Percentiles rank a stretch among this genome's conserved stretches.
Evolutionary conservation across 2,113 vertebrate genomes (phyloP).

Genomic region (Apeltes quadracus): DNA sequence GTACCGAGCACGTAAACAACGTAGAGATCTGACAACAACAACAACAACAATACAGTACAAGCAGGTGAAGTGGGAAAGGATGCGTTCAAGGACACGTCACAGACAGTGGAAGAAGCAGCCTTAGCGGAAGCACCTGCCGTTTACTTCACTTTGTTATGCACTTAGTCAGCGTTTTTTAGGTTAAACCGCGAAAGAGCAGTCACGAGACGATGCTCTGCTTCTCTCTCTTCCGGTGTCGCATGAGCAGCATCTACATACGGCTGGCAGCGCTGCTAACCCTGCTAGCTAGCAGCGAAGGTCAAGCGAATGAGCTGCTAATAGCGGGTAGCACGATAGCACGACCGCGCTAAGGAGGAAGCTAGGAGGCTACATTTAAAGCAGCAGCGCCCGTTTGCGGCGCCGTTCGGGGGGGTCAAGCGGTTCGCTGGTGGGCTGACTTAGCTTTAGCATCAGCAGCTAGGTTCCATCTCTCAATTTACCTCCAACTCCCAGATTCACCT

Average conservation of each 20-base stretch:
- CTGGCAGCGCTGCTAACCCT: background rate
- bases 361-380: background rate
- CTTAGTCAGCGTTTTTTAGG: background rate
- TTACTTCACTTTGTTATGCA: background rate
- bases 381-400: no score
- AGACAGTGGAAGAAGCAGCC: background rate
- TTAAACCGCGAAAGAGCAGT: background rate
- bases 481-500: constrained; percentile 96
- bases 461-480: constrained; percentile 79
- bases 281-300: constrained; percentile 60
- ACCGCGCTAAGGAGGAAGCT: background rate
- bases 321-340: background rate
- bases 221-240: background rate
- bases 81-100: background rate
- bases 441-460: background rate
- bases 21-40: background rate
- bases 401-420: background rate
- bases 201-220: background rate
- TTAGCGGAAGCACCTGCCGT: background rate
- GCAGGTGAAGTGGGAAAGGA: background rate
- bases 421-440: background rate
- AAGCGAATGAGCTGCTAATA: constrained; percentile 18
- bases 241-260: no score
- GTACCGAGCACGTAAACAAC: background rate
- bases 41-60: background rate